Evolutionary conservation across 2,888 invertebrate genomes (phyloP).

Genomic region (Cryptus viduatorius): DNA sequence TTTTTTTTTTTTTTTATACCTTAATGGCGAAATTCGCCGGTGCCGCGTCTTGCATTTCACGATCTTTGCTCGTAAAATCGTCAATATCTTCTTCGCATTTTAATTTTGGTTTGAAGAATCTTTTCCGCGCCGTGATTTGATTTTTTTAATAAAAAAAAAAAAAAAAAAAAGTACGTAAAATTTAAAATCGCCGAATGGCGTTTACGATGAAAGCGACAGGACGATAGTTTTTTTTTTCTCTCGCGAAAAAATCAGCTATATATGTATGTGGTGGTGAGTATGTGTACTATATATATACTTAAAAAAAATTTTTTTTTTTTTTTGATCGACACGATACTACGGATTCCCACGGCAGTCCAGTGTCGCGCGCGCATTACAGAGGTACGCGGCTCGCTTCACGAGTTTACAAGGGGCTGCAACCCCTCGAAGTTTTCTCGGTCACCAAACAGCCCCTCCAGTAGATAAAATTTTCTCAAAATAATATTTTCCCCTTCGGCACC

Average conservation of each 20-base stretch:
- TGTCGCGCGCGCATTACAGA: constrained; percentile 10
- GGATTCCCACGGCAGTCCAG: constrained; percentile 5
- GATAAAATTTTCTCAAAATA: constrained; percentile 28
- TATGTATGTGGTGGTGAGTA: background rate
- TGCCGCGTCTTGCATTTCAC: constrained; percentile 41
- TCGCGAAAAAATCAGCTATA: background rate
- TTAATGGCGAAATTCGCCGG: constrained; percentile 46
- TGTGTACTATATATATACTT: background rate
- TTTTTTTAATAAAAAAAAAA: background rate
- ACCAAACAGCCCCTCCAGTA: constrained; percentile 45
- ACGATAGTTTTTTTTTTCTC: constrained; percentile 6
- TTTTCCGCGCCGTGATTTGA: constrained; percentile 39
- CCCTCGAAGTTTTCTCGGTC: constrained; percentile 52
- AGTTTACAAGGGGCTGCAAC: constrained; percentile 28
- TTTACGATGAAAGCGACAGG: background rate
- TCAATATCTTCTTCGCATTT: constrained; percentile 55
- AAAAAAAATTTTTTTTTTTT: background rate
- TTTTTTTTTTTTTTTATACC: constrained; percentile 12
- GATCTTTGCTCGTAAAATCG: constrained; percentile 8
- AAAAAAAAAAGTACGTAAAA: background rate
- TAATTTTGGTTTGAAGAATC: constrained; percentile 53
- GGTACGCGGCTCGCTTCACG: constrained; percentile 32
- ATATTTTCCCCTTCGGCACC: background rate
- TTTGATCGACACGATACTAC: background rate
- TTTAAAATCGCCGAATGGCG: constrained; percentile 11